Base-by-base conservation (phyloP, 1,140 invertebrate genomes). In the Limonius californicus region DNA sequence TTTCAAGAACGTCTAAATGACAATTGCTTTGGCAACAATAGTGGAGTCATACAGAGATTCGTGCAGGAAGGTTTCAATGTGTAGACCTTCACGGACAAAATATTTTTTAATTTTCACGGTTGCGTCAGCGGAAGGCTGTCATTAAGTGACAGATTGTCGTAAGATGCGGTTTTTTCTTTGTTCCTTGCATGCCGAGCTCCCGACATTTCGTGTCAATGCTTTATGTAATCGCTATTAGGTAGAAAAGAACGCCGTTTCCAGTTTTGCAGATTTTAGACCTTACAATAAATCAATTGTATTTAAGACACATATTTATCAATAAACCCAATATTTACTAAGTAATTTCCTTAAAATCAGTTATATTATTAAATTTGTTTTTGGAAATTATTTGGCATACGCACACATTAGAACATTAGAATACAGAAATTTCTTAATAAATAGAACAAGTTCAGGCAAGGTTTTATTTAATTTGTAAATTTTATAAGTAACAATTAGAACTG, bases 101-200 rank as follows among this genome's bases (percentile, higher is more conserved):
- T 59, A 50, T 50, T 64, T 67, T 67, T 67, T 67, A 67, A 67
- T 67, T 64, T 67, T 64, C 56, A 61, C 55, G 47, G 50, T 62
- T 61, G 59, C 62, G 62, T 64, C 65, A 64, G 57, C 65, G 65
- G 65, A 67, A 67, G 63, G 66, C 54, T 63, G 59, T 63, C 61
- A 65, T 65, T 65, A 65, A 63, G 57, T 61, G 64, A 63, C 63
- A 65, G 61, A 65, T 65, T 65, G 59, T 59, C 54, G 45, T 61
- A 62, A 65, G 63, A 68, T 61, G 66, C 61, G 56, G 42, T 57
- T 62, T 62, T 62, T 65, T 65, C 61, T 62, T 67, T 64, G 65
- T 64, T 64, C 59, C 43, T 66, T 66, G 65, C 61, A 63, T 61
- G 61, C 39, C 59, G 54, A 50, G 35, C 54, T 53, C 55, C 57